Percentiles rank a stretch among this genome's conserved stretches.
phyloP scores from a whole-genome alignment of 2,888 invertebrate species.

The Nipponacmea schrenckii region DNA sequence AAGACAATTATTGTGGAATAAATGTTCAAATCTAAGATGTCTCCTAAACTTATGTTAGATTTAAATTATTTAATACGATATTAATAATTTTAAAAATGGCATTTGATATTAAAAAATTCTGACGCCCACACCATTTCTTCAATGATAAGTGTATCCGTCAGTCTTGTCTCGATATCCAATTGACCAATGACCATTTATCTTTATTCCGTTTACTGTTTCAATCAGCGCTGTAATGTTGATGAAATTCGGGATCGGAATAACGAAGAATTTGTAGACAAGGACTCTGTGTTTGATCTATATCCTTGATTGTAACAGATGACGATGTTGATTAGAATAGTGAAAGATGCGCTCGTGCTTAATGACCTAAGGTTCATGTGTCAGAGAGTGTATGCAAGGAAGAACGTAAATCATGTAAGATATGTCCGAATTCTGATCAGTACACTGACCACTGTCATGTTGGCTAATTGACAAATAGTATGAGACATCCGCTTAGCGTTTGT shows the following conservation, averaged over 20 bases:
- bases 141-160: too few relatives aligned
- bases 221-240: not conserved
- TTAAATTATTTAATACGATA: too few relatives aligned
- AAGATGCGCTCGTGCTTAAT: slow-evolving; percentile 6
- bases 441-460: slow-evolving; percentile 2
- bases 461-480: slow-evolving; percentile 3
- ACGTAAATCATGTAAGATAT: slow-evolving; percentile 9
- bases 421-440: slow-evolving; percentile 1
- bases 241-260: not conserved
- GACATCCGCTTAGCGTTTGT: slow-evolving; percentile 2
- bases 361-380: not conserved
- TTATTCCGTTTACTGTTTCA: slow-evolving; percentile 4
- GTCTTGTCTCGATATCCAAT: not conserved
- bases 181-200: not conserved
- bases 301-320: not conserved
- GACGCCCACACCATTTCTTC: too few relatives aligned
- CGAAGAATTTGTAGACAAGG: too few relatives aligned
- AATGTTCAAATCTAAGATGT: too few relatives aligned
- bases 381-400: not conserved
- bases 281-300: too few relatives aligned
- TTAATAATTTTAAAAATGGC: too few relatives aligned
- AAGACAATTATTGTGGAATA: too few relatives aligned
- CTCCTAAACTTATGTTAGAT: too few relatives aligned
- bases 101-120: too few relatives aligned
- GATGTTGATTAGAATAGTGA: not conserved